Evolutionary conservation across 2,888 invertebrate genomes (phyloP).

Genomic region (Fragum fragum): DNA sequence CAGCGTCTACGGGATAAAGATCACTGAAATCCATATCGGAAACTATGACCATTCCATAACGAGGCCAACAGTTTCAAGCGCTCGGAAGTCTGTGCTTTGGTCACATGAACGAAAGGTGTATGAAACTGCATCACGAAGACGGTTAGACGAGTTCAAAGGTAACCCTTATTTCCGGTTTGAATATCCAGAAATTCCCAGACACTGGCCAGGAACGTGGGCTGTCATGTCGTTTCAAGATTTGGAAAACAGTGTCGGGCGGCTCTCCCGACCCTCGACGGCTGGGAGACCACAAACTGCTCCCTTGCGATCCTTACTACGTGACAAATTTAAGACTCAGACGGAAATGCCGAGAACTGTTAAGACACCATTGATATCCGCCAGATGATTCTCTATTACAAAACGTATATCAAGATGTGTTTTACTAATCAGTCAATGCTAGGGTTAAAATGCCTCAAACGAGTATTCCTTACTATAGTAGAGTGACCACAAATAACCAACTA

Average conservation of each 20-base stretch:
- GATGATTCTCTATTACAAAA: constrained; percentile 4
- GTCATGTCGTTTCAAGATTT: constrained; percentile 66
- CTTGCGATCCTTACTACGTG: constrained; percentile 38
- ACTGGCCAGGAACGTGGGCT: constrained; percentile 80
- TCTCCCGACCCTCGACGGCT: constrained; percentile 69
- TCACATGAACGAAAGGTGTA: constrained; percentile 75
- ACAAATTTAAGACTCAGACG: constrained; percentile 42
- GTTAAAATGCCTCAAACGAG: too few relatives aligned
- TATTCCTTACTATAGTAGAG: too few relatives aligned
- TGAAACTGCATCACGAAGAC: constrained; percentile 67
- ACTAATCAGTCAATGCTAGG: too few relatives aligned
- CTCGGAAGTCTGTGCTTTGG: constrained; percentile 77
- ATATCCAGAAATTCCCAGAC: constrained; percentile 75
- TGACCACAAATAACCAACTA: too few relatives aligned
- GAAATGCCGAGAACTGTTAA: constrained; percentile 49
- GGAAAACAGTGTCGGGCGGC: constrained; percentile 67
- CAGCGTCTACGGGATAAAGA: constrained; percentile 63
- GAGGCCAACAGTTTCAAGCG: constrained; percentile 74
- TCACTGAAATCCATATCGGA: constrained; percentile 59
- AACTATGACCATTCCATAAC: constrained; percentile 70
- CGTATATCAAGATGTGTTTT: too few relatives aligned
- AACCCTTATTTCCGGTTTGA: constrained; percentile 72
- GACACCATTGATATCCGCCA: constrained; percentile 41
- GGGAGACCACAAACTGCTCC: constrained; percentile 48
- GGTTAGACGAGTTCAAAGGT: constrained; percentile 67